phyloP scores from a whole-genome alignment of 2,113 vertebrate species.

The Forbesichthys agassizii region DNA sequence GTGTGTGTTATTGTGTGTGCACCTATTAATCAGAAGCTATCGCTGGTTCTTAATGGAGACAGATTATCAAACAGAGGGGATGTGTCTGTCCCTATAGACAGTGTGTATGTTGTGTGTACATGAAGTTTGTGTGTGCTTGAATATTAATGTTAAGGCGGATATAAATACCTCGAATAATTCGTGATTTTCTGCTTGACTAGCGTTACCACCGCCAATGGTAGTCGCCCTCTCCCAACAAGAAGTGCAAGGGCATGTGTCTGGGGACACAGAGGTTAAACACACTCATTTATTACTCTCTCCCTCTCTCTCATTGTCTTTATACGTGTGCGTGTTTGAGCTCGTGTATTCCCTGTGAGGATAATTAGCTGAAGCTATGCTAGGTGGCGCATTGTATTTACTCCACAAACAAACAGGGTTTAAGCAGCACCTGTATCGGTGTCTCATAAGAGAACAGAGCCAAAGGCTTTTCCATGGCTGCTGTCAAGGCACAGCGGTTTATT shows the following conservation, averaged over 20 bases:
- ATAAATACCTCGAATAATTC: constrained; percentile 47
- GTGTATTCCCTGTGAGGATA: constrained; percentile 10
- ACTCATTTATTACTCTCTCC: constrained; percentile 40
- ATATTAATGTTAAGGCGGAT: background rate
- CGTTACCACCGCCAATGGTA: constrained; percentile 32
- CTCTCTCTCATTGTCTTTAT: background rate
- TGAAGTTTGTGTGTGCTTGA: background rate
- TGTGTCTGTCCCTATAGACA: constrained; percentile 56
- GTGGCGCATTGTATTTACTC: constrained; percentile 30
- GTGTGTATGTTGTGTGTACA: constrained; percentile 14
- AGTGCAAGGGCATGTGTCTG: constrained; percentile 38
- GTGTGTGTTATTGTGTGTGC: constrained; percentile 23
- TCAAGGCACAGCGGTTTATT: no score
- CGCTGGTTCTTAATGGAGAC: constrained; percentile 72
- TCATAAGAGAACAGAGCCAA: constrained; percentile 16
- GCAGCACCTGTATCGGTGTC: constrained; percentile 35
- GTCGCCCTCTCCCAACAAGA: constrained; percentile 43
- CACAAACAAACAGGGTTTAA: constrained; percentile 41
- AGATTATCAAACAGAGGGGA: constrained; percentile 67
- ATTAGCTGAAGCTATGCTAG: constrained; percentile 47
- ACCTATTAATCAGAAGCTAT: constrained; percentile 71
- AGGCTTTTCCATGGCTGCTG: no score
- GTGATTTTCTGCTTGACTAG: constrained; percentile 56
- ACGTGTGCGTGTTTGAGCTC: constrained; percentile 12
- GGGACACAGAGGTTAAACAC: constrained; percentile 52